Evolutionary conservation across 2,113 vertebrate species (phyloP), one percentile per base, ranked within the genome.

Genomic region (Bubo scandiacus): DNA sequence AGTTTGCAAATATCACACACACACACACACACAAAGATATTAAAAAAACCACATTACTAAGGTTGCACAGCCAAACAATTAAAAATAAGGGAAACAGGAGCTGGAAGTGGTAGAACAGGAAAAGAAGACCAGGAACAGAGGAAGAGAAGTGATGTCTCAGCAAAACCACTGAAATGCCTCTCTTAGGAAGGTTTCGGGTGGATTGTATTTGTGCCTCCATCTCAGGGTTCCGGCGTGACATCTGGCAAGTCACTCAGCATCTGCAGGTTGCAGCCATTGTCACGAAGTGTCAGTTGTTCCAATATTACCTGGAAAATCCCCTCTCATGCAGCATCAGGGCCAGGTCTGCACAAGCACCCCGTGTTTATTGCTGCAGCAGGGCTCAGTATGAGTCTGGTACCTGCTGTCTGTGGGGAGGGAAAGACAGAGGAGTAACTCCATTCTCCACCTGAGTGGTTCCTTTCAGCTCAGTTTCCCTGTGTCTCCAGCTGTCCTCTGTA

Each of bases 51-150:
- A 42, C 47, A 66, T 80, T 40, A 52, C 26, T 91, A 77, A 82
- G 32, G 14, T 59, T 87, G 42, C 38, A 77, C 55, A 91, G 51
- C 18, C 62, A 91, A 81, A 36, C 65, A 86, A 47, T 82, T 95
- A 65, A 20, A 91, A 90, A 57, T 18, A 16, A 88, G 30, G 43
- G 9, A 43, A 90, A 79, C 10, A 54, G 73, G n/a, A 85, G 23
- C 23, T 55, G 45, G 34, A 81, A 94, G 36, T 29, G 6, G 42
- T 47, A 23, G n/a, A 95, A 75, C 14, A 57, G 38, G 17, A 36
- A 71, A 88, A 74, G 30, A 78, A 59, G 25, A 65, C 10, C 25
- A 90, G n/a, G 49, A 61, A 10, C 0, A 3, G 49, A 79, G 26
- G n/a, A 90, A 79, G 34, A 82, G 13, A 54, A 51, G 7, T 42